Base-by-base conservation (phyloP, 2,113 vertebrate species). In the Ceuthmochares aereus region DNA sequence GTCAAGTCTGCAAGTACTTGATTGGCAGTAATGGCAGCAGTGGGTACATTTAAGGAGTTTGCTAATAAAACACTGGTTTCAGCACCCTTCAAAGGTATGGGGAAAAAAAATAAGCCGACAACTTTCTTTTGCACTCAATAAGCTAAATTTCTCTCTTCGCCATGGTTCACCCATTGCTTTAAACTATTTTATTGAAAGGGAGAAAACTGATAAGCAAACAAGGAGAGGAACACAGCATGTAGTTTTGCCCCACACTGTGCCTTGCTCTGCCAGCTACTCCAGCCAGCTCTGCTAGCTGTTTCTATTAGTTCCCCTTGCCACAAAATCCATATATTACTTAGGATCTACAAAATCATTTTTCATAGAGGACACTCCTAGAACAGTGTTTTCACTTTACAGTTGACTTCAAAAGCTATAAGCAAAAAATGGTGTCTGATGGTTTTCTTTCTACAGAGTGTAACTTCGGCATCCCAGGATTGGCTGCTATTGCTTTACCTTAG, bases 301-400 rank as follows among this genome's bases (percentile, higher is more conserved):
- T 4, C 45, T 73, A 10, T 14, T 20, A 27, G 29, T 55, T 21
- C 13, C 14, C 15, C 19, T 14, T 56, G 47, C 34, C 47, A n/a
- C 34, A 49, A 32, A 59, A 9, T 13, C 5, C 5, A 29, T 5
- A 0, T 4, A 34, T 20, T 0, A 0, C n/a, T 30, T 26, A 62
- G 52, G 45, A 47, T 29, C 64, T 32, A 4, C 16, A 8, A 34
- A 64, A 21, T 42, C 52, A 29, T 40, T 62, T 42, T 49, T 21
- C 30, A 7, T 6, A 36, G 12, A 54, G 40, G 45, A 30, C 21
- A 14, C 29, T 45, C 58, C 36, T 40, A 21, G 25, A 72, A 66
- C 26, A 49, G 40, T 8, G 42, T 42, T 2, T 20, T 67, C 27
- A 27, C 34, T 60, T 66, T 42, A 47, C 25, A 14, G 16, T 43